These are phyloP conservation scores for Enteromius unitaeniatus DNA, from an alignment of 2,797 vertebrate species.

Conservation along the genomic window DNA sequence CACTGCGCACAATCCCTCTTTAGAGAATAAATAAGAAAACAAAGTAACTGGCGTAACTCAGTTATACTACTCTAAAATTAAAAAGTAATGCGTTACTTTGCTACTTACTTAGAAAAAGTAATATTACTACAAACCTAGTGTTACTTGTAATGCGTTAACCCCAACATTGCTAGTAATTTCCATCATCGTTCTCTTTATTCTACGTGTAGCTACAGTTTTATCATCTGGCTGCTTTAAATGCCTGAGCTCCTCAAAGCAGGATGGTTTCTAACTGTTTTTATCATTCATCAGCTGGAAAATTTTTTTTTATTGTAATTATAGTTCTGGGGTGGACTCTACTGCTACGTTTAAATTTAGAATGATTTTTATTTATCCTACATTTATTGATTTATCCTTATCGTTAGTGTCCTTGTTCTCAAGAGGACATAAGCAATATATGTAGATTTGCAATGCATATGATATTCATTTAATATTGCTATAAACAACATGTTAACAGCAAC, in stretches of 20 bases:
- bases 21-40: too few relatives aligned
- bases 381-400: neutral
- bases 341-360: neutral
- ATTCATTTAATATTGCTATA: neutral
- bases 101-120: too few relatives aligned
- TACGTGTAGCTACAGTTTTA: neutral
- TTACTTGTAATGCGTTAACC: too few relatives aligned
- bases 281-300: neutral
- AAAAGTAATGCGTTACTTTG: too few relatives aligned
- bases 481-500: neutral
- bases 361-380: neutral
- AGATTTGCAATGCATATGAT: neutral
- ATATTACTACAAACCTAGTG: too few relatives aligned
- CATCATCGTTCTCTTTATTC: neutral
- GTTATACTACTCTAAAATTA: too few relatives aligned
- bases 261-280: neutral
- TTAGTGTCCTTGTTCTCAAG: neutral
- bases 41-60: too few relatives aligned
- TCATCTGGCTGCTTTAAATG: neutral
- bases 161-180: neutral
- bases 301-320: neutral
- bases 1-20: too few relatives aligned
- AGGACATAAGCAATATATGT: neutral
- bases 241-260: neutral
- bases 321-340: neutral